These are phyloP conservation scores for Archocentrus centrarchus DNA, from an alignment of 2,113 vertebrate genomes.

Conservation along the genomic window DNA sequence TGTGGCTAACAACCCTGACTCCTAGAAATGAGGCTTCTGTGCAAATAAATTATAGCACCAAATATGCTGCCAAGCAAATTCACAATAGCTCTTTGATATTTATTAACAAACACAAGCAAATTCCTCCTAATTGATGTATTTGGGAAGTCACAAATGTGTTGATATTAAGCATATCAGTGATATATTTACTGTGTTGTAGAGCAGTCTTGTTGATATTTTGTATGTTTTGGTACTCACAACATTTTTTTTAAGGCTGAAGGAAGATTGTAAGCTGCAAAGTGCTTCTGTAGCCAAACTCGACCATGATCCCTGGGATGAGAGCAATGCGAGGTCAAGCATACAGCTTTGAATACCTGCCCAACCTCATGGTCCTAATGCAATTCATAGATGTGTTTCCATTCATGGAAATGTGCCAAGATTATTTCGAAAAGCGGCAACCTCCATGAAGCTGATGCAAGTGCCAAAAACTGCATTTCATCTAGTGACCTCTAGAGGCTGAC, in stretches of 20 bases:
- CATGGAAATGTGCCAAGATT: neutral
- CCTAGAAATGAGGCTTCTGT: neutral
- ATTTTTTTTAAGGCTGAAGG: neutral
- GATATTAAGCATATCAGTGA: neutral
- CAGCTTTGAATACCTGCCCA: neutral
- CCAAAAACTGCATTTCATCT: neutral
- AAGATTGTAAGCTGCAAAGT: neutral
- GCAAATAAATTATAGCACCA: neutral
- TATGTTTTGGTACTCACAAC: neutral
- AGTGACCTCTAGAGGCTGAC: neutral
- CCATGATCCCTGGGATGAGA: neutral
- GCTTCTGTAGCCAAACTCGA: neutral
- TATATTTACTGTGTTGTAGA: neutral
- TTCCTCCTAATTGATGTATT: neutral
- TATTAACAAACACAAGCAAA: neutral
- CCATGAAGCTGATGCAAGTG: neutral
- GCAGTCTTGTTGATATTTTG: neutral
- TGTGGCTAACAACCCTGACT: neutral
- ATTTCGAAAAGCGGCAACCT: neutral
- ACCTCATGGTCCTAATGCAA: neutral
- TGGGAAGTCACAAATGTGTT: neutral
- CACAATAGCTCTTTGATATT: neutral
- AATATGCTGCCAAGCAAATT: neutral
- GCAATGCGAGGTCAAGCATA: neutral
- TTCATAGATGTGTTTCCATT: neutral